phyloP scores from a whole-genome alignment of 2,797 vertebrate species.

The Sebastes minor region DNA sequence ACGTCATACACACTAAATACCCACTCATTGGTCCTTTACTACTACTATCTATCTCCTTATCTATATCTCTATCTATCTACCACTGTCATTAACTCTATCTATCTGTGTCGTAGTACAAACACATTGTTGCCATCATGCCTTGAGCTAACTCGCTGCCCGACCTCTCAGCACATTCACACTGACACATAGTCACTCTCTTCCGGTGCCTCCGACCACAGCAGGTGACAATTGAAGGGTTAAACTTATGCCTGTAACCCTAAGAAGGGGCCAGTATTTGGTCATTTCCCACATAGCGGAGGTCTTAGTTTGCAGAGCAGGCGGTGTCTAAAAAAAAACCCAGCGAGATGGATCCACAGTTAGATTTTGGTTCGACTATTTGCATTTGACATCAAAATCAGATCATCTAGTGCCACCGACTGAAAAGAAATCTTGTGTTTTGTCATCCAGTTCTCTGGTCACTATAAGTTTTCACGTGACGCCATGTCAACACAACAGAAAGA shows the following conservation, averaged over 20 bases:
- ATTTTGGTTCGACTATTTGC: background rate
- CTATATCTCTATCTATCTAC: background rate
- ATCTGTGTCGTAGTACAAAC: background rate
- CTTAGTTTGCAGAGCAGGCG: slow-evolving; percentile 22
- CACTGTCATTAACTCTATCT: background rate
- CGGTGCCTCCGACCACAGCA: slow-evolving; percentile 44
- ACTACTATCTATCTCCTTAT: background rate
- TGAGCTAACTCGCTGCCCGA: slow-evolving; percentile 28
- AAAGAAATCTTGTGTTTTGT: background rate
- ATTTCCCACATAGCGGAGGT: slow-evolving; percentile 38
- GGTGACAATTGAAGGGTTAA: slow-evolving; percentile 80
- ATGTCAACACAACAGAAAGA: background rate
- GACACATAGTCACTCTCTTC: slow-evolving; percentile 44
- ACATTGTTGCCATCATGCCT: slow-evolving; percentile 37
- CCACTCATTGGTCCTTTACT: slow-evolving; percentile 7
- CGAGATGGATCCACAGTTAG: slow-evolving; percentile 1
- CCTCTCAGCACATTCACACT: slow-evolving; percentile 47
- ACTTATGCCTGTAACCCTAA: slow-evolving; percentile 63
- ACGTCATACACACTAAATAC: slow-evolving; percentile 11
- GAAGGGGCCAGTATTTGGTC: slow-evolving; percentile 53
- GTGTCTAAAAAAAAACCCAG: slow-evolving; percentile 2
- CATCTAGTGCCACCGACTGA: background rate
- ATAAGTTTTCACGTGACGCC: background rate
- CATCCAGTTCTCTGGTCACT: background rate
- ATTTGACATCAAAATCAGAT: background rate